These are phyloP conservation scores for Lepidurus apus DNA, from an alignment of 1,140 invertebrate species.

Conservation along the genomic window DNA sequence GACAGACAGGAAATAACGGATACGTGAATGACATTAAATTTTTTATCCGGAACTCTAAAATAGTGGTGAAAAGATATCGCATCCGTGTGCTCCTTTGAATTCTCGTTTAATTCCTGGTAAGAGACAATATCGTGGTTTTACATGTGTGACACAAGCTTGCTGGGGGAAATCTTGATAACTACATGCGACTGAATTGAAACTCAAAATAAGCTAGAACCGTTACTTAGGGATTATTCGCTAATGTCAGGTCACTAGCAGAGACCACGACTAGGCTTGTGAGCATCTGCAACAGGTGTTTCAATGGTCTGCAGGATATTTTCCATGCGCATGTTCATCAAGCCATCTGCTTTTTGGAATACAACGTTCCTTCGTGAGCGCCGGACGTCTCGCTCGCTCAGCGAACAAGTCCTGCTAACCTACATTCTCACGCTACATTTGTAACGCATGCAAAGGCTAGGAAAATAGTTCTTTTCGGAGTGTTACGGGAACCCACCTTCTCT, in stretches of 20 bases:
- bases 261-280: not conserved
- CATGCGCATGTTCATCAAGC: not conserved
- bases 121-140: not conserved
- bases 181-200: not conserved
- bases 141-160: too few species aligned
- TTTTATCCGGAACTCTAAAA: not conserved
- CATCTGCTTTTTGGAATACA: slow-evolving; percentile 5
- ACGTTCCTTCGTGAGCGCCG: not conserved
- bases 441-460: not conserved
- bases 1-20: not conserved
- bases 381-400: slow-evolving; percentile 8
- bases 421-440: slow-evolving; percentile 15
- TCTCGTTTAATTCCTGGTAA: not conserved
- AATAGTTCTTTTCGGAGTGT: not conserved
- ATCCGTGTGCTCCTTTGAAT: not conserved
- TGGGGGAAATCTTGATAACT: too few species aligned
- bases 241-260: not conserved
- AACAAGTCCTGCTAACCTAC: slow-evolving; percentile 15
- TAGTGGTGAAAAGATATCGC: not conserved
- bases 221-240: not conserved
- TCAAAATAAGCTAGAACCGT: not conserved
- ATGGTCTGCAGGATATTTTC: slow-evolving; percentile 3
- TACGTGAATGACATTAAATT: not conserved
- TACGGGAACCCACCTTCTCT: not conserved
- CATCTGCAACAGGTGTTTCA: slow-evolving; percentile 1